A percentile compares a stretch with the other conserved stretches of the same genome.
Conservation (phyloP, 2,888 invertebrate species). For the Acleris emargana region DNA sequence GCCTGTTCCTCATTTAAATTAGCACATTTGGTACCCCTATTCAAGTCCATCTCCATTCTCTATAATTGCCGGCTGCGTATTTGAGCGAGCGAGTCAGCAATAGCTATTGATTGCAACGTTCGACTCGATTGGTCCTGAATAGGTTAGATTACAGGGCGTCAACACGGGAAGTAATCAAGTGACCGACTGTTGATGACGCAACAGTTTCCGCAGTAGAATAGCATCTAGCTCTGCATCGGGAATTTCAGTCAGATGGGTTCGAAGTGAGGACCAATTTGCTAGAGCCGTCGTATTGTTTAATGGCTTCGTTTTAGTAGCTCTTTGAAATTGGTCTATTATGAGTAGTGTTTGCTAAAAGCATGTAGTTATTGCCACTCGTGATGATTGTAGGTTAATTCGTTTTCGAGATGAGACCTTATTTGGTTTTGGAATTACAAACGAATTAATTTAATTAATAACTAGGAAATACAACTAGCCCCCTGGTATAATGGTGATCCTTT, state of each 20-base stretch:
- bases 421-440: too few species aligned
- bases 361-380: too few species aligned
- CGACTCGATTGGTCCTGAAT: constrained; percentile 36
- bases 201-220: constrained; percentile 40
- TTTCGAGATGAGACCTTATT: too few species aligned
- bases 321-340: too few species aligned
- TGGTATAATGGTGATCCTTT: too few species aligned
- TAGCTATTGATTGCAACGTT: constrained; percentile 34
- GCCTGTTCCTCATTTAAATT: constrained; percentile 25
- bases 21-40: constrained; percentile 26
- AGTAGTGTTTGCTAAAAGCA: too few species aligned
- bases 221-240: constrained; percentile 1
- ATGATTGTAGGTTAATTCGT: too few species aligned
- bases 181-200: constrained; percentile 44
- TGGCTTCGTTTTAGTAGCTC: too few species aligned
- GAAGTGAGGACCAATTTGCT: not conserved
- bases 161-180: constrained; percentile 57
- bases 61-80: constrained; percentile 30
- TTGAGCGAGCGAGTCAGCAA: constrained; percentile 33
- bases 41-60: constrained; percentile 18
- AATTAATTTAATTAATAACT: too few species aligned
- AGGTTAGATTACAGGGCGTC: constrained; percentile 46
- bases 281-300: too few species aligned
- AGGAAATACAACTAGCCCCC: too few species aligned
- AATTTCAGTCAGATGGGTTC: constrained; percentile 13